These are phyloP conservation scores for Meda fulgida DNA, from an alignment of 2,797 vertebrate species.

Conservation along the genomic window DNA sequence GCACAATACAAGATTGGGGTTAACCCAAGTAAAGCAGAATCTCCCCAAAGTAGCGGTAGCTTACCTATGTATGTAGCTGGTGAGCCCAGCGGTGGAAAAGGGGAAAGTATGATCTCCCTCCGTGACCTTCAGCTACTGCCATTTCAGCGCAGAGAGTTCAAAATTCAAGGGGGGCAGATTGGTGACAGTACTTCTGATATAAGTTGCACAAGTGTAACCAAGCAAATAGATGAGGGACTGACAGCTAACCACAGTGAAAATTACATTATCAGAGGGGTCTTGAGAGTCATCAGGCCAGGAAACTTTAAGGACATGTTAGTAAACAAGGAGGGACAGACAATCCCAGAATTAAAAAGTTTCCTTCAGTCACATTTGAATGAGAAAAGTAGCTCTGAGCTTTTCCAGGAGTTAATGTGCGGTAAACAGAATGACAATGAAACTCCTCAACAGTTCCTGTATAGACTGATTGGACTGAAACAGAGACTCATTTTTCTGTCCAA, in stretches of 20 bases:
- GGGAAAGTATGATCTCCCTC: not conserved
- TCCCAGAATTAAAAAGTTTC: no score
- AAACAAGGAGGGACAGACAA: no score
- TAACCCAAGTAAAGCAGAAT: not conserved
- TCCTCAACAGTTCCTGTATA: not conserved
- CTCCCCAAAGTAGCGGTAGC: not conserved
- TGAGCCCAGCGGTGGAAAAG: not conserved
- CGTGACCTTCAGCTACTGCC: not conserved
- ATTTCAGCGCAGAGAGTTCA: not conserved
- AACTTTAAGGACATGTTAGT: no score
- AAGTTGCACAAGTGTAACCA: no score
- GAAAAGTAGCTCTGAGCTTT: not conserved
- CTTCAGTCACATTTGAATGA: no score
- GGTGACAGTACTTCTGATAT: not conserved
- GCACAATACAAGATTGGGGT: not conserved
- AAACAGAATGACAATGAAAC: not conserved
- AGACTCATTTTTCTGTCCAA: not conserved
- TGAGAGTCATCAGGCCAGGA: no score
- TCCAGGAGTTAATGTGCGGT: not conserved
- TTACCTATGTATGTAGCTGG: not conserved
- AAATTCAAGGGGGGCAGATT: not conserved
- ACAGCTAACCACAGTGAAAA: no score
- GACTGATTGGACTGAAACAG: not conserved
- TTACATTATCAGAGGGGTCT: no score
- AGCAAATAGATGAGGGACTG: no score